Evolutionary conservation across 2,888 invertebrate species (phyloP).

Genomic region (Sepioteuthis lessoniana): DNA sequence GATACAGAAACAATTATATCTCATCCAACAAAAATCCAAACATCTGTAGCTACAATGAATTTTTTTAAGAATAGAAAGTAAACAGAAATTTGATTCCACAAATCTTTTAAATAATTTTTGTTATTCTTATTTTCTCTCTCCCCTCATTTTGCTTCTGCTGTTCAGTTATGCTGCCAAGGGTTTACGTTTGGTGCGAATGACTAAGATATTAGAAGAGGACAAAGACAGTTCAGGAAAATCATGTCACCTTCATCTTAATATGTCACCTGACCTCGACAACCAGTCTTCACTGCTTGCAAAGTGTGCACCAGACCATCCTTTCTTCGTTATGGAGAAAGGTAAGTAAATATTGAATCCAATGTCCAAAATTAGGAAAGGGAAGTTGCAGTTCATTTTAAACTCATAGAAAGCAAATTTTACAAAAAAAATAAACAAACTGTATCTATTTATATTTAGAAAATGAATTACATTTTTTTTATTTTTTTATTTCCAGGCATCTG

Average conservation of each 20-base stretch:
- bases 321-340: slow-evolving; percentile 75
- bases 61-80: too few species aligned
- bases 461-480: too few species aligned
- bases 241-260: slow-evolving; percentile 55
- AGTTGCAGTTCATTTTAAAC: too few species aligned
- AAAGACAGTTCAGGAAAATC: slow-evolving; percentile 50
- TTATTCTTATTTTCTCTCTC: neutral
- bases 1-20: too few species aligned
- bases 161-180: slow-evolving; percentile 70
- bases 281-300: slow-evolving; percentile 67
- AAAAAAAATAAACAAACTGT: too few species aligned
- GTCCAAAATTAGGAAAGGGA: too few species aligned
- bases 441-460: too few species aligned
- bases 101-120: neutral
- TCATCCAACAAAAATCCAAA: too few species aligned
- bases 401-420: too few species aligned
- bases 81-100: neutral
- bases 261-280: slow-evolving; percentile 55
- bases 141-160: slow-evolving; percentile 43
- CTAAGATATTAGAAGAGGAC: slow-evolving; percentile 51
- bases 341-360: neutral
- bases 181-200: slow-evolving; percentile 64
- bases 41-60: too few species aligned
- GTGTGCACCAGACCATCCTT: slow-evolving; percentile 72
- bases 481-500: too few species aligned